Base-by-base conservation (phyloP, 2,113 vertebrate genomes). In the Irena cyanogastra region DNA sequence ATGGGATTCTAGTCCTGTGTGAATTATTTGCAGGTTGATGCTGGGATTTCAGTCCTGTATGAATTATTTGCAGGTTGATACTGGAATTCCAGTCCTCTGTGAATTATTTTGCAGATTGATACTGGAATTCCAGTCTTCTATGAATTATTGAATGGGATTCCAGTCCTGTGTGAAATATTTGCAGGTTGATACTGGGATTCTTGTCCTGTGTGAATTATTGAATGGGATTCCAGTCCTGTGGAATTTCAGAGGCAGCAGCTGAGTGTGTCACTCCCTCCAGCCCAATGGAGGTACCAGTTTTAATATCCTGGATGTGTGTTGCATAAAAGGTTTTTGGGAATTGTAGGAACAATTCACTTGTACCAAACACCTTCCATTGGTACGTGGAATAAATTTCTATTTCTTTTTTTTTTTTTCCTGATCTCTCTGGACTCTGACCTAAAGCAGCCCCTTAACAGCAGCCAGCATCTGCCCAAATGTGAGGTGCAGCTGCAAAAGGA, bases 221-320 rank as follows among this genome's bases (percentile, higher is more conserved):
- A n/a, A n/a, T 60, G 75, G 23, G 24, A 31, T 82, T 71, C 33
- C n/a, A 39, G 41, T 8, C 2, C 6, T 7, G 22, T 4, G 0
- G 18, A 19, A 10, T 75, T 64, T 30, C 2, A 1, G 57, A 63
- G 64, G 75, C 37, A 42, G 27, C 57, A 60, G 61, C 80, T 54
- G 65, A 60, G 37, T 14, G 33, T 56, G 23, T 27, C 27, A 21
- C 28, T 81, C 16, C 74, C 45, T 33, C n/a, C 24, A 10, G 9
- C 44, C 52, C 7, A 1, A 17, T 28, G 30, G 10, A 69, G 54
- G 50, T 57, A 68, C 45, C 45, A 21, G 14, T 11, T 84, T 33
- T 28, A 2, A 41, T 24, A 19, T 22, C 10, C 49, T 44, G 65
- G 24, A 2, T 8, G 1, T 23, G 12, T 7, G 0, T 3, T 31